Evolutionary conservation across 2,888 invertebrate species (phyloP).

Genomic region (Dicranocentrus wangi): DNA sequence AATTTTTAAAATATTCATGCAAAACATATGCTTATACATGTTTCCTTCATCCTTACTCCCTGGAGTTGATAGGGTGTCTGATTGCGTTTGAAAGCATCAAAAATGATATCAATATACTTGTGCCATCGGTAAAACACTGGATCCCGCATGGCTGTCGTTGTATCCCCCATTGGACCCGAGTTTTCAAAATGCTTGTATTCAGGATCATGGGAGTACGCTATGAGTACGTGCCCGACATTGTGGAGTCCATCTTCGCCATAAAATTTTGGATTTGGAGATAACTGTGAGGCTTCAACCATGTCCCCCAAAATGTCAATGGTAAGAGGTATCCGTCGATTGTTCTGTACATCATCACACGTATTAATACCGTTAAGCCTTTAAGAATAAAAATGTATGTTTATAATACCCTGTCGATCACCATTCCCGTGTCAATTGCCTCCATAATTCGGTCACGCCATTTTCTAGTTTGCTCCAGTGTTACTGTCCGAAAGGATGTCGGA

Average conservation of each 20-base stretch:
- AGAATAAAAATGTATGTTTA: too few species aligned
- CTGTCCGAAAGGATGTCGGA: not conserved
- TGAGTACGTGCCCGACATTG: conserved; percentile 86
- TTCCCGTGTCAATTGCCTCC: conserved; percentile 82
- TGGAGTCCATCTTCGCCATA: conserved; percentile 81
- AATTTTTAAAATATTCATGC: not conserved
- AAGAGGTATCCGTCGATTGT: conserved; percentile 76
- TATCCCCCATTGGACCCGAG: conserved; percentile 85
- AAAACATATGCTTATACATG: not conserved
- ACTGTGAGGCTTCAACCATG: conserved; percentile 82
- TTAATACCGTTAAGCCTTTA: too few species aligned
- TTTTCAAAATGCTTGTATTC: conserved; percentile 79
- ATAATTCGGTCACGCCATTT: conserved; percentile 85
- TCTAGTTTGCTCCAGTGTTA: conserved; percentile 79
- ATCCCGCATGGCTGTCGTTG: conserved; percentile 89
- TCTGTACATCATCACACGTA: too few species aligned
- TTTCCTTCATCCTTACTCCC: conserved; percentile 26
- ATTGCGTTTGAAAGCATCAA: not conserved
- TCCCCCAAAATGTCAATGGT: conserved; percentile 88
- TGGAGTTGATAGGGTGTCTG: conserved; percentile 73
- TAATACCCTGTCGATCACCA: not conserved
- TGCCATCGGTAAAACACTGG: conserved; percentile 92
- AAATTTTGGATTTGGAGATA: conserved; percentile 74
- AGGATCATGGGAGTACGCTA: conserved; percentile 87
- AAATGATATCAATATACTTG: conserved; percentile 80